Conservation (phyloP, 2,797 vertebrate species). For the Lithobates sylvaticus region DNA sequence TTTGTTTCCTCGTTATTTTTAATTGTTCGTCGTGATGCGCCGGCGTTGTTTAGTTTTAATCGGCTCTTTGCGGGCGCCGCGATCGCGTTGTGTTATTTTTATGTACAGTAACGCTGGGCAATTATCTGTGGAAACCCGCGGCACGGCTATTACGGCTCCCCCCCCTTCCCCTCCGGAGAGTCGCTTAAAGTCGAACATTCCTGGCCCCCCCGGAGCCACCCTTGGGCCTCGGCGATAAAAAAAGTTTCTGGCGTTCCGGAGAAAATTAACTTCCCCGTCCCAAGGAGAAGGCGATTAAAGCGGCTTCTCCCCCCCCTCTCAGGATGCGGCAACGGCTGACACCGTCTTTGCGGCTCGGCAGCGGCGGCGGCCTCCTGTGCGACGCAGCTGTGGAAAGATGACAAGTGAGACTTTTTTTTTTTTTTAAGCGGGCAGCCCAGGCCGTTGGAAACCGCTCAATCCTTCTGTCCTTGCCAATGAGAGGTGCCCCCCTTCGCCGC, state of each 20-base stretch:
- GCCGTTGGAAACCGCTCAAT: conserved; percentile 44
- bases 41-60: not conserved
- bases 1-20: conserved; percentile 28
- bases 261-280: conserved; percentile 29
- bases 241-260: conserved; percentile 16
- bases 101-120: not conserved
- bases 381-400: conserved; percentile 46
- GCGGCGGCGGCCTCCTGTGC: conserved; percentile 15
- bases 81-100: no score
- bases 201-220: not conserved
- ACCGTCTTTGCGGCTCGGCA: not conserved
- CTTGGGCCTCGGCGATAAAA: not conserved
- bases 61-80: no score
- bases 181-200: not conserved
- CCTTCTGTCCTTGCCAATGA: conserved; percentile 25
- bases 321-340: not conserved
- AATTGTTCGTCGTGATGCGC: conserved; percentile 7
- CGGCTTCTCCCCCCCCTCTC: not conserved
- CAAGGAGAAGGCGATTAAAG: not conserved
- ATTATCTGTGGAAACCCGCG: not conserved
- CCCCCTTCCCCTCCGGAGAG: not conserved
- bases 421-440: not conserved
- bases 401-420: conserved; percentile 33
- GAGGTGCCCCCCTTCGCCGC: conserved; percentile 2
- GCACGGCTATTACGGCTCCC: not conserved